Evolutionary conservation across 2,888 invertebrate genomes (phyloP).

Genomic region (Spilosoma lubricipeda): DNA sequence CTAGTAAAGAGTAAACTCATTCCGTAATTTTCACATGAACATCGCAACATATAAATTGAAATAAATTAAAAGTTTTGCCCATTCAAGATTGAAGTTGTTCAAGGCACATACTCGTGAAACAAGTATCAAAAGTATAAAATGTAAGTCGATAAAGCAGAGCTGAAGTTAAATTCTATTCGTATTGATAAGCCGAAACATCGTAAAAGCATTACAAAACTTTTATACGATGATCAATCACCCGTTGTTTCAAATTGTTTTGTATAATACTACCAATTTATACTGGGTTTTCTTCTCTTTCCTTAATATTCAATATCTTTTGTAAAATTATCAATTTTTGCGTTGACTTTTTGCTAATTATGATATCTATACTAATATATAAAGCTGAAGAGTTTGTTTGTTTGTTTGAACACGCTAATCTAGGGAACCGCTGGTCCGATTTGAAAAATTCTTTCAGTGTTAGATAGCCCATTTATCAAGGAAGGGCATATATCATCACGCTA

Average conservation of each 20-base stretch:
- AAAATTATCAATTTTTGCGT: too few species aligned
- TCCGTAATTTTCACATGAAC: background rate
- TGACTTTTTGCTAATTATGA: too few species aligned
- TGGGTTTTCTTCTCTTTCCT: conserved; percentile 10
- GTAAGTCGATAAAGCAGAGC: conserved; percentile 26
- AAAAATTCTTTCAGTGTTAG: too few species aligned
- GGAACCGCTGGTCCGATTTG: too few species aligned
- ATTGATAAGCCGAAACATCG: conserved; percentile 52
- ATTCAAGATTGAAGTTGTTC: conserved; percentile 12
- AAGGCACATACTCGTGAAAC: conserved; percentile 5
- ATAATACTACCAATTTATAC: conserved; percentile 32
- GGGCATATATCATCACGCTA: too few species aligned
- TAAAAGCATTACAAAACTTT: conserved; percentile 58
- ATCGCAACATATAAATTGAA: conserved; percentile 8
- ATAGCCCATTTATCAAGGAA: too few species aligned
- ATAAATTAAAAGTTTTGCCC: conserved; percentile 18
- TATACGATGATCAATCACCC: conserved; percentile 70
- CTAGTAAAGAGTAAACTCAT: background rate
- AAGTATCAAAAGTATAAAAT: conserved; percentile 30
- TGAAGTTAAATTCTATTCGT: conserved; percentile 50
- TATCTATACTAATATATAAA: too few species aligned
- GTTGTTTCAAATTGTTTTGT: conserved; percentile 67
- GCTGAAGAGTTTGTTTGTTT: too few species aligned
- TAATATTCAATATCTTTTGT: too few species aligned
- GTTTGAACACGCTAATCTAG: too few species aligned